Conservation (phyloP, 2,113 vertebrate species). For the Crotalus helleri region DNA sequence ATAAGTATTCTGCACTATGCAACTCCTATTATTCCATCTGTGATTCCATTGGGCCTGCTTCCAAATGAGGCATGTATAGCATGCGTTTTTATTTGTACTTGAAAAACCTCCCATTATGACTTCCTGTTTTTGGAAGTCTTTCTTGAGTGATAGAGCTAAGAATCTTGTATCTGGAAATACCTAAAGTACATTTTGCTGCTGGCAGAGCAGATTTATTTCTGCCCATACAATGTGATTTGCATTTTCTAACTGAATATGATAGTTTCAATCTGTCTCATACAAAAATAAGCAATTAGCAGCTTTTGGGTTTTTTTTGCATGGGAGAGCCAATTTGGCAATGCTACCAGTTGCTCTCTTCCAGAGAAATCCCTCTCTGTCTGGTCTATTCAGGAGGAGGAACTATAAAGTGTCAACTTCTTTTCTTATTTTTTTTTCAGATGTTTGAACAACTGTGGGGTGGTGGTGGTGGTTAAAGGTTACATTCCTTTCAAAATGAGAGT, state of each 20-base stretch:
- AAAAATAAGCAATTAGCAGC: background rate
- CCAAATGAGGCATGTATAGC: background rate
- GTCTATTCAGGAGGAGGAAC: background rate
- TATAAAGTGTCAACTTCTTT: background rate
- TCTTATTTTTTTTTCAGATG: background rate
- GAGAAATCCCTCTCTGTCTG: background rate
- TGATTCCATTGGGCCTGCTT: background rate
- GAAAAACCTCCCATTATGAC: background rate
- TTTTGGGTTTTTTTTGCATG: background rate
- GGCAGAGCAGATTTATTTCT: background rate
- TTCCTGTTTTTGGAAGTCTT: background rate
- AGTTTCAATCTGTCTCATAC: background rate
- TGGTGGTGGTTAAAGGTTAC: background rate
- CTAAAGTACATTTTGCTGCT: background rate
- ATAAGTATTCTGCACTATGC: background rate
- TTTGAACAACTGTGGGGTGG: background rate
- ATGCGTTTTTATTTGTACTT: background rate
- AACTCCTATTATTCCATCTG: background rate
- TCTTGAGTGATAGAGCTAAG: background rate
- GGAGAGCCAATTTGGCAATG: background rate
- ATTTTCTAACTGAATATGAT: background rate
- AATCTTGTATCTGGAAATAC: background rate
- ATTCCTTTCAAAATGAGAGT: background rate
- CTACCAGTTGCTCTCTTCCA: background rate
- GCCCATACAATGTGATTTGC: background rate